These are phyloP conservation scores for Corynorhinus townsendii DNA, from an alignment of 2,113 vertebrate genomes.

Conservation along the genomic window DNA sequence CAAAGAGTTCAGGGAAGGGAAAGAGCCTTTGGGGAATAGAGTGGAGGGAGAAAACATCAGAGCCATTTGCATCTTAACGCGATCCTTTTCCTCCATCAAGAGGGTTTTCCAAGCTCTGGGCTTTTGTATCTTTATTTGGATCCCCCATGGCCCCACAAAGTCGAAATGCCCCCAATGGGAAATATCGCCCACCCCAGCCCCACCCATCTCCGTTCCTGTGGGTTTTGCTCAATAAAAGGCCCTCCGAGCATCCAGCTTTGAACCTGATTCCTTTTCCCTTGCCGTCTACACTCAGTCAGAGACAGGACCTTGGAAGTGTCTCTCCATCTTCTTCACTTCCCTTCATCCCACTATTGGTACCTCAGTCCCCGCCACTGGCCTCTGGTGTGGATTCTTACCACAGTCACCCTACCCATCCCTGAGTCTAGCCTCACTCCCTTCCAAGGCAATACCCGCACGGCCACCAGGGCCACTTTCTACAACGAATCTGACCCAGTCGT, in stretches of 20 bases:
- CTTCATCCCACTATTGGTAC: neutral
- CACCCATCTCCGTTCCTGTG: too few species aligned
- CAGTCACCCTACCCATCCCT: too few species aligned
- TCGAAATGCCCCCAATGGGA: neutral
- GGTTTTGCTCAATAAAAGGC: neutral
- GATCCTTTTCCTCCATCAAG: neutral
- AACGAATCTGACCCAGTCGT: neutral
- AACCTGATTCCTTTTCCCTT: neutral
- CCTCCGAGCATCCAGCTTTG: neutral
- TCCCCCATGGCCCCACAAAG: neutral
- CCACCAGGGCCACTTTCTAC: neutral
- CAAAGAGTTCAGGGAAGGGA: slow-evolving; percentile 31
- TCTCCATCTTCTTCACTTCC: neutral
- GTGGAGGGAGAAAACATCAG: neutral
- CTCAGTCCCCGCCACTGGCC: neutral
- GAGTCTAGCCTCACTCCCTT: neutral
- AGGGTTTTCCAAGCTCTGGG: neutral
- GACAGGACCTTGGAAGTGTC: neutral
- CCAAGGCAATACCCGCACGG: too few species aligned
- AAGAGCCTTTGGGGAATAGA: slow-evolving; percentile 26
- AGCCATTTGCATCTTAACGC: neutral
- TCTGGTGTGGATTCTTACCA: neutral
- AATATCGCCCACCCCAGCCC: neutral
- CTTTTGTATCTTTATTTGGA: neutral
- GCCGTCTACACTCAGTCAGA: neutral